phyloP scores from a whole-genome alignment of 2,888 invertebrate genomes.

The Aphelenchoides bicaudatus region DNA sequence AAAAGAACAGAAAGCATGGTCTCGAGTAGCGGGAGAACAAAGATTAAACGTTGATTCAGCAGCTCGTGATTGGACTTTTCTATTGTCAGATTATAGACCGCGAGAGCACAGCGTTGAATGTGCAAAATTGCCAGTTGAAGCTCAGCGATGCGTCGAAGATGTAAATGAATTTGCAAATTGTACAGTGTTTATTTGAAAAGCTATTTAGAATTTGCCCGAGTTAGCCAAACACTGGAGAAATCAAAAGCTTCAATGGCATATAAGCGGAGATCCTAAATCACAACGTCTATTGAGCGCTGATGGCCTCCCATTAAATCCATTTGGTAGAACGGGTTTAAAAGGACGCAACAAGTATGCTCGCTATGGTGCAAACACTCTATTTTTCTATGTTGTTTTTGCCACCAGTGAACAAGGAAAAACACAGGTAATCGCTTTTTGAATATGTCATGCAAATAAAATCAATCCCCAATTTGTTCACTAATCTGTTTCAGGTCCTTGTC shows the following conservation, averaged over 20 bases:
- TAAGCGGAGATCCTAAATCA: neutral
- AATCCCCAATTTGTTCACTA: neutral
- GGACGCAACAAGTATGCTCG: constrained; percentile 54
- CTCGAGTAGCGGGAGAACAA: neutral
- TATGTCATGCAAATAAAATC: neutral
- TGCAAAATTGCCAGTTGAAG: constrained; percentile 44
- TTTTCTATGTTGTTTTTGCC: constrained; percentile 43
- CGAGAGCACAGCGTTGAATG: constrained; percentile 44
- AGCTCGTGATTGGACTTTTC: constrained; percentile 35
- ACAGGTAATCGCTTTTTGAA: too few species aligned
- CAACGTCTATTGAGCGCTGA: constrained; percentile 28
- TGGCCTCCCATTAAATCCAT: constrained; percentile 58
- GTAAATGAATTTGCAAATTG: constrained; percentile 11
- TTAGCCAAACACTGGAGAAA: constrained; percentile 47
- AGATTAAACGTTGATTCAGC: constrained; percentile 10
- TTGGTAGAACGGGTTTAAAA: constrained; percentile 44
- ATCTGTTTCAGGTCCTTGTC: too few species aligned
- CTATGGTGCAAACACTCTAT: constrained; percentile 54
- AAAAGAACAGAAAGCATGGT: constrained; percentile 2
- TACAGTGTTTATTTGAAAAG: neutral
- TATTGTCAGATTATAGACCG: constrained; percentile 45
- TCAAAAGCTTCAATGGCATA: constrained; percentile 12
- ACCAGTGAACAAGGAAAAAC: constrained; percentile 24
- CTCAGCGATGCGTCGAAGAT: constrained; percentile 47
- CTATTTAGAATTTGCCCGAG: constrained; percentile 42